Evolutionary conservation across 1,140 invertebrate genomes (phyloP).

Genomic region (Hypothenemus hampei): DNA sequence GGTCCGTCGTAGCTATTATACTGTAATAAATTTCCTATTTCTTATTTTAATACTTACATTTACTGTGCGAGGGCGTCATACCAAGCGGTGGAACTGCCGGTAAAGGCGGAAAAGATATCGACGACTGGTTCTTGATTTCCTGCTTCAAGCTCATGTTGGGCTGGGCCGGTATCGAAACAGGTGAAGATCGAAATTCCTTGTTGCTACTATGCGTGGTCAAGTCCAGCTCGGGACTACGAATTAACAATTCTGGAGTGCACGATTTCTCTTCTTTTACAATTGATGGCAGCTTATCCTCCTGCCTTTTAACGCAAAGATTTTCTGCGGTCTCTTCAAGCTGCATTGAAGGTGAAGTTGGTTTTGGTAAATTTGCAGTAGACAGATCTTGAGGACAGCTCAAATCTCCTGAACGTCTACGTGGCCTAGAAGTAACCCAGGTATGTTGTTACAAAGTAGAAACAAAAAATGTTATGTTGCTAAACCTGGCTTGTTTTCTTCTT

Average conservation of each 20-base stretch:
- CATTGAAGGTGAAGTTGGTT: conserved; percentile 26
- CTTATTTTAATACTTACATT: conserved; percentile 48
- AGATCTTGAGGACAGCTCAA: conserved; percentile 58
- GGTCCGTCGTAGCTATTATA: no score
- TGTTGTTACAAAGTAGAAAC: neutral
- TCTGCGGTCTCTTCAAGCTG: conserved; percentile 45
- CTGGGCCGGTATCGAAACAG: conserved; percentile 49
- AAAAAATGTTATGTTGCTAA: neutral
- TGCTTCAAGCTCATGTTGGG: conserved; percentile 48
- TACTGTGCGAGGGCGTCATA: conserved; percentile 70
- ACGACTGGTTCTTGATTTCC: conserved; percentile 51
- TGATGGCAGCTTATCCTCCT: conserved; percentile 27
- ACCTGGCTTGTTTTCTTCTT: conserved; percentile 66
- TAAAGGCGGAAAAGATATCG: conserved; percentile 60
- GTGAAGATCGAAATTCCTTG: conserved; percentile 45
- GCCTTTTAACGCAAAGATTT: conserved; percentile 50
- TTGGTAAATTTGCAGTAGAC: conserved; percentile 30
- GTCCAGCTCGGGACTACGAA: conserved; percentile 48
- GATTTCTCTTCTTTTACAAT: conserved; percentile 30
- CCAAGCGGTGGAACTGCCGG: conserved; percentile 68
- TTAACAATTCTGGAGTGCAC: conserved; percentile 42
- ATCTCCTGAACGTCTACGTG: conserved; percentile 74
- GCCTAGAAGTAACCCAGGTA: conserved; percentile 45
- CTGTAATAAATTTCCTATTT: neutral
- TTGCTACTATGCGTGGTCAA: conserved; percentile 42